phyloP scores from a whole-genome alignment of 2,888 invertebrate genomes.

The Griposia aprilina region DNA sequence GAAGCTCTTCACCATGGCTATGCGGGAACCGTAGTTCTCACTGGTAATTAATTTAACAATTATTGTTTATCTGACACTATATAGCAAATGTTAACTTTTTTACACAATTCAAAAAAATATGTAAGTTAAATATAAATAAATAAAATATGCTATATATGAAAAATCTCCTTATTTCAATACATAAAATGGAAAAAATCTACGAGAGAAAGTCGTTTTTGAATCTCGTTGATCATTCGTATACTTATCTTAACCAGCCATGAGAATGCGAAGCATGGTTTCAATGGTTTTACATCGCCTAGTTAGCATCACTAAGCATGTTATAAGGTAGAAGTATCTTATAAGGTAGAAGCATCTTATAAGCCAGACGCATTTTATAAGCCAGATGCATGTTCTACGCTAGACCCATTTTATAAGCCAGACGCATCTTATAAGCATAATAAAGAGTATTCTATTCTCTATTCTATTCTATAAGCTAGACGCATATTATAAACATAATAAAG shows the following conservation, averaged over 20 bases:
- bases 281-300: background rate
- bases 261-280: background rate
- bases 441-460: no score
- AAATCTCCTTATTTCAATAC: background rate
- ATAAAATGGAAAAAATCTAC: background rate
- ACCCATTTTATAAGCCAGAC: background rate
- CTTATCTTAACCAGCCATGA: background rate
- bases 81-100: no score
- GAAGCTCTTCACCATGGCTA: slow-evolving; percentile 78
- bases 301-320: background rate
- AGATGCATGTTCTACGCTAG: background rate
- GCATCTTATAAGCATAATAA: background rate
- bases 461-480: background rate
- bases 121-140: no score
- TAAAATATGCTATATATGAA: background rate
- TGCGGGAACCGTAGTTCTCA: slow-evolving; percentile 80
- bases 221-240: background rate
- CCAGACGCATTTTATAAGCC: background rate
- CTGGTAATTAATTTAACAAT: slow-evolving; percentile 63
- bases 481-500: no score
- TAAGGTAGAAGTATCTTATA: background rate
- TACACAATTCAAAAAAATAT: background rate
- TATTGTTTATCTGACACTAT: background rate
- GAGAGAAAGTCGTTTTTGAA: background rate
- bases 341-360: background rate